Evolutionary conservation across 2,797 vertebrate species (phyloP).

Genomic region (Onychomys leucogaster): DNA sequence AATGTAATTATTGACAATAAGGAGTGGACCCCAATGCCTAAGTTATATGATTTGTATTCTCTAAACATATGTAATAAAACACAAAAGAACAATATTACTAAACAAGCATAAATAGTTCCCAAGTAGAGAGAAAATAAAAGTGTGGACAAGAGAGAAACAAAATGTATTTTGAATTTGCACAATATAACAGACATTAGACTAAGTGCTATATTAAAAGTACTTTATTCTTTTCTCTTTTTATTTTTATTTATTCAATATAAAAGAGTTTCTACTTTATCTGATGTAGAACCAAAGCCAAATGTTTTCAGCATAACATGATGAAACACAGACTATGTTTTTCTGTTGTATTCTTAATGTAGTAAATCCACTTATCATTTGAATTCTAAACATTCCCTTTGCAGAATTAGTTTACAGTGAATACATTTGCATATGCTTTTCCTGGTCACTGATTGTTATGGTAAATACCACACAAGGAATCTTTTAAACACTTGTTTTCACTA

Average conservation of each 20-base stretch:
- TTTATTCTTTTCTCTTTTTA: background rate
- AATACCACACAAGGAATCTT: background rate
- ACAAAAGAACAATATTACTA: background rate
- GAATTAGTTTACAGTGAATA: constrained; percentile 39
- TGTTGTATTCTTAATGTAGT: background rate
- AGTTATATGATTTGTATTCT: background rate
- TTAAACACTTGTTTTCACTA: constrained; percentile 28
- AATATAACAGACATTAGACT: background rate
- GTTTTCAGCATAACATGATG: background rate
- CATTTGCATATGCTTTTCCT: background rate
- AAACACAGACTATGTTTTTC: background rate
- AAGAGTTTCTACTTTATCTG: background rate
- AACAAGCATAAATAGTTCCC: background rate
- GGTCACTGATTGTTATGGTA: background rate
- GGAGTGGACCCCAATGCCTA: background rate
- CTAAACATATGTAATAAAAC: background rate
- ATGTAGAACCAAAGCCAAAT: background rate
- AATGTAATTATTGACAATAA: background rate
- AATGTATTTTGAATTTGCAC: background rate
- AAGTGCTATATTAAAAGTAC: background rate
- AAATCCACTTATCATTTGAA: background rate
- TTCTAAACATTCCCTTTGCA: background rate
- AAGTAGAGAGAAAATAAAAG: background rate
- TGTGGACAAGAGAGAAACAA: background rate
- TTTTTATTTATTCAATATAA: constrained; percentile 47